Conservation (phyloP, 2,113 vertebrate species). For the Machaerirhynchus nigripectus region DNA sequence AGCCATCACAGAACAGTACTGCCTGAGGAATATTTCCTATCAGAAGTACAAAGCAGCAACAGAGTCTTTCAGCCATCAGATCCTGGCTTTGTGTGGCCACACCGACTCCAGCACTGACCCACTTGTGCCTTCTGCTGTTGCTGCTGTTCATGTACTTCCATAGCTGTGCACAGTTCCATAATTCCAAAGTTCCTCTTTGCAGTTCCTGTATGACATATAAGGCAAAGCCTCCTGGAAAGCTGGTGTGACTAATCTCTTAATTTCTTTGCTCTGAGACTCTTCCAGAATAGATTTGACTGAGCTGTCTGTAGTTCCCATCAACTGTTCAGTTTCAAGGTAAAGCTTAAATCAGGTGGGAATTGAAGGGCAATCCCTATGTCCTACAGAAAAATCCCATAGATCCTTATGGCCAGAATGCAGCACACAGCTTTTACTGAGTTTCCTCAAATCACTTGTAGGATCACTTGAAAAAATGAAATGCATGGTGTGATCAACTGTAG, state of each 20-base stretch:
- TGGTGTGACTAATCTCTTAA: background rate
- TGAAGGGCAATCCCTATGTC: background rate
- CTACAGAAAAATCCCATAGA: background rate
- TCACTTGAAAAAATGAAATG: background rate
- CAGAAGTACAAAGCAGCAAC: background rate
- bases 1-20: background rate
- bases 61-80: background rate
- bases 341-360: background rate
- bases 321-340: background rate
- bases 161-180: background rate
- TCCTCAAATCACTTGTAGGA: background rate
- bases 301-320: background rate
- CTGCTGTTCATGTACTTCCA: background rate
- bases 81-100: background rate
- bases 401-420: background rate
- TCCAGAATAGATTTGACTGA: background rate
- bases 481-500: background rate
- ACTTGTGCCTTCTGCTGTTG: background rate
- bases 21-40: background rate
- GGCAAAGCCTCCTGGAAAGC: background rate
- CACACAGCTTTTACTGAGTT: background rate
- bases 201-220: background rate
- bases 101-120: rapidly evolving
- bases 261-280: background rate
- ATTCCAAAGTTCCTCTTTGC: background rate